Evolutionary conservation across 2,888 invertebrate genomes (phyloP).

Genomic region (Caenorhabditis japonica): DNA sequence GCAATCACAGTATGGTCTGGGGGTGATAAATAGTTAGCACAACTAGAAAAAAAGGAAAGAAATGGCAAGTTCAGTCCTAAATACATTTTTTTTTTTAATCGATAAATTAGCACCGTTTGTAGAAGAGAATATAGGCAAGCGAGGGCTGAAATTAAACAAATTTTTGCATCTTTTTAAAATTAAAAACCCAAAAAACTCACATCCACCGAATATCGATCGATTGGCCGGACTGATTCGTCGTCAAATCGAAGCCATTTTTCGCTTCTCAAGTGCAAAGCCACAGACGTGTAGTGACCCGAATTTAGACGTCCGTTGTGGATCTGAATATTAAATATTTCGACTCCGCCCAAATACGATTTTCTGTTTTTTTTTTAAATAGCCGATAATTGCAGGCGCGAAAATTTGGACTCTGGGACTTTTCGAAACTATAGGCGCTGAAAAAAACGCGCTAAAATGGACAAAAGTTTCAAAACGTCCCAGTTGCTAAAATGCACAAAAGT

Average conservation of each 20-base stretch:
- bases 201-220: slow-evolving; percentile 46
- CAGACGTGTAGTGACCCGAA: slow-evolving; percentile 73
- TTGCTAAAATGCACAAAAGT: too few relatives aligned
- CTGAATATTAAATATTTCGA: slow-evolving; percentile 49
- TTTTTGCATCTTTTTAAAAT: background rate
- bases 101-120: slow-evolving; percentile 17
- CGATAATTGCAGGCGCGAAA: too few relatives aligned
- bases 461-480: too few relatives aligned
- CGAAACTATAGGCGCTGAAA: too few relatives aligned
- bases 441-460: too few relatives aligned
- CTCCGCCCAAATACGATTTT: background rate
- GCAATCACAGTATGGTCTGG: too few relatives aligned
- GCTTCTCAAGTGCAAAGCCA: slow-evolving; percentile 52
- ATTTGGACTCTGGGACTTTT: too few relatives aligned
- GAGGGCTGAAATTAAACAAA: slow-evolving; percentile 12
- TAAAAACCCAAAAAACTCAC: slow-evolving; percentile 53
- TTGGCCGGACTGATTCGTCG: slow-evolving; percentile 60
- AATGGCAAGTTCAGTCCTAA: too few relatives aligned
- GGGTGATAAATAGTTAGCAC: too few relatives aligned
- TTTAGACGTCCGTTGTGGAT: slow-evolving; percentile 72
- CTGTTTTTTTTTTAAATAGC: background rate
- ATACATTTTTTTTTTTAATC: too few relatives aligned
- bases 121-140: slow-evolving; percentile 31
- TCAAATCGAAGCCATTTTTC: slow-evolving; percentile 69
- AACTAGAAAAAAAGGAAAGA: too few relatives aligned